Base-by-base conservation (phyloP, 2,113 vertebrate species). In the Laticauda laticaudata region DNA sequence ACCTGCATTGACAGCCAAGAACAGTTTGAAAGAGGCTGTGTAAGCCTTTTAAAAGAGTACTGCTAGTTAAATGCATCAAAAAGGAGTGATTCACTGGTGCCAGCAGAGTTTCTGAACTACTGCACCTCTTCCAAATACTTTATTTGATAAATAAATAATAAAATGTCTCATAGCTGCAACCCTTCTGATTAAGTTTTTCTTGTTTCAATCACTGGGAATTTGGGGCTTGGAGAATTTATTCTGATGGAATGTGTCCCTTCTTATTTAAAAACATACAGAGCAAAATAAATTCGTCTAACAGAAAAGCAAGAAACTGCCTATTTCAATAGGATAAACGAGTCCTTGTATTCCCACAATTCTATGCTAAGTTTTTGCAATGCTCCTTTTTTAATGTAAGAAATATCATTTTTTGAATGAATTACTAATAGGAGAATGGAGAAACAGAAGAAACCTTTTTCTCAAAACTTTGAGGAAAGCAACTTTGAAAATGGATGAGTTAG, bases 291-390 rank as follows among this genome's bases (percentile, higher is more conserved):
- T 1, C 18, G 7, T 21, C 18, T 56, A 48, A 69, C 23, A 51
- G 59, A 90, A 29, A 15, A 48, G 43, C n/a, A 12, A 34, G 55
- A 39, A 89, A 34, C 2, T 86, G 39, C 81, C 29, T 56, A 91
- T 29, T 14, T 20, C 34, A 85, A 24, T 85, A n/a, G 9, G 24
- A 34, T 12, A 23, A 4, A 95, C 6, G 53, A 94, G 93, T 86
- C 24, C 24, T 2, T 64, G 48, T 3, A 45, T 57, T 54, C 54
- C 90, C 4, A 89, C 48, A 94, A 86, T 90, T 85, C 86, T 0
- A 11, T 75, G 75, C 20, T 21, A 94, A 87, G 91, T 94, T 86
- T 94, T 95, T 93, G 91, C 89, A 88, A 93, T 57, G 85, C 69
- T 85, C 14, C 43, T 0, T 86, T 86, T 85, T 81, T 23, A 54